These are phyloP conservation scores for Maniola hyperantus DNA, from an alignment of 2,888 invertebrate species.

Conservation along the genomic window DNA sequence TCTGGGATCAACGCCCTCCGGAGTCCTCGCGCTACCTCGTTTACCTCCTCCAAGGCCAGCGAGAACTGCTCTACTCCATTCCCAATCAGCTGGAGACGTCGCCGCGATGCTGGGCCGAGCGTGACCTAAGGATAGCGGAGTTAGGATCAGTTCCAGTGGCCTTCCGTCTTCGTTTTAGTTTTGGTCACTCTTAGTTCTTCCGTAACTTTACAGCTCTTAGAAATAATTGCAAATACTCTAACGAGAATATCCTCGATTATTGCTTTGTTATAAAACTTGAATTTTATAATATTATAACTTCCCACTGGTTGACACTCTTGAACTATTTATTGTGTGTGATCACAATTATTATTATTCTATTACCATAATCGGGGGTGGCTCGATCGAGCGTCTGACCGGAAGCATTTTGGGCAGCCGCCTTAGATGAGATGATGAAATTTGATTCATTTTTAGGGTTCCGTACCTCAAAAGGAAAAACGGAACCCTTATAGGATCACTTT, in stretches of 20 bases:
- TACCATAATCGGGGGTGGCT: too few species aligned
- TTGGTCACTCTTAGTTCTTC: slow-evolving; percentile 15
- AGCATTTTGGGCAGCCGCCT: too few species aligned
- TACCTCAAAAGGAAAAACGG: too few species aligned
- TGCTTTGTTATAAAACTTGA: background rate
- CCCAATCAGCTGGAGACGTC: slow-evolving; percentile 85
- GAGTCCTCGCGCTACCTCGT: slow-evolving; percentile 72
- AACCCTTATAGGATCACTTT: too few species aligned
- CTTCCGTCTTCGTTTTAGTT: slow-evolving; percentile 24
- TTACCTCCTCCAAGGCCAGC: slow-evolving; percentile 65
- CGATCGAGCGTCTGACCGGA: too few species aligned
- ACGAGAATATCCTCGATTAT: background rate
- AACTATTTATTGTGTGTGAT: too few species aligned
- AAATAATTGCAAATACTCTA: slow-evolving; percentile 4
- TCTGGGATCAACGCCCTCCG: slow-evolving; percentile 68
- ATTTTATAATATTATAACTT: too few species aligned
- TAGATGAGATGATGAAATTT: too few species aligned
- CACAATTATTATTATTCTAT: too few species aligned
- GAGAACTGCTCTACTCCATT: slow-evolving; percentile 79
- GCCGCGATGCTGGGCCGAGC: slow-evolving; percentile 85
- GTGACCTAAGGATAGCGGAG: slow-evolving; percentile 76
- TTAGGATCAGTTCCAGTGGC: slow-evolving; percentile 48
- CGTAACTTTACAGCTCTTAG: background rate
- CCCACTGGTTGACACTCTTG: background rate
- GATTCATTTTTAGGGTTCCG: too few species aligned